These are phyloP conservation scores for Limanda limanda DNA, from an alignment of 2,113 vertebrate genomes.

Conservation along the genomic window DNA sequence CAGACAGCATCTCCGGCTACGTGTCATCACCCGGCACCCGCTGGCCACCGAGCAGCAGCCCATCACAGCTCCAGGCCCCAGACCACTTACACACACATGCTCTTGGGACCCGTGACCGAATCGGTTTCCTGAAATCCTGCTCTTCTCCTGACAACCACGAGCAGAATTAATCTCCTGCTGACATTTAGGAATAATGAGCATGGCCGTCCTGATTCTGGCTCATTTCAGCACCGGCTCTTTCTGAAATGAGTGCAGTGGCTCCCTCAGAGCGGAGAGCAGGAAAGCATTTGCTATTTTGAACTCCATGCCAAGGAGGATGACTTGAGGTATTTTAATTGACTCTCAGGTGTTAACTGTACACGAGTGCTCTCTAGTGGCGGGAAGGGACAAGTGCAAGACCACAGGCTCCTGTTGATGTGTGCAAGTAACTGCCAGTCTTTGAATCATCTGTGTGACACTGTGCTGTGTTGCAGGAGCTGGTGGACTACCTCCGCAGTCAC, in stretches of 20 bases:
- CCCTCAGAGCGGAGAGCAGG: slow-evolving; percentile 22
- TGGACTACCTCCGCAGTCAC: slow-evolving; percentile 89
- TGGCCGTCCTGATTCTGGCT: slow-evolving; percentile 52
- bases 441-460: neutral
- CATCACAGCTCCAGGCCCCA: slow-evolving; percentile 58
- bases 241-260: slow-evolving; percentile 42
- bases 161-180: slow-evolving; percentile 68
- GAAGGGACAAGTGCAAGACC: slow-evolving; percentile 41
- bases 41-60: slow-evolving; percentile 61
- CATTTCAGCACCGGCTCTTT: slow-evolving; percentile 43
- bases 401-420: neutral
- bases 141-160: slow-evolving; percentile 53
- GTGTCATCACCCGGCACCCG: slow-evolving; percentile 68
- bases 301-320: slow-evolving; percentile 25
- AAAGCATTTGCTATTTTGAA: slow-evolving; percentile 33
- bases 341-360: slow-evolving; percentile 48
- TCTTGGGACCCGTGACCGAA: slow-evolving; percentile 44
- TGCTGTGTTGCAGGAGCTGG: slow-evolving; percentile 84
- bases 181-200: slow-evolving; percentile 73
- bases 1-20: slow-evolving; percentile 69
- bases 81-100: slow-evolving; percentile 43
- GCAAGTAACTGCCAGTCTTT: neutral
- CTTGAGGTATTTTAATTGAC: slow-evolving; percentile 48
- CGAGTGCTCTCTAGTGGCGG: slow-evolving; percentile 63
- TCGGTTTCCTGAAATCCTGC: slow-evolving; percentile 55